These are phyloP conservation scores for Eublepharis macularius DNA, from an alignment of 2,113 vertebrate species.

Conservation along the genomic window DNA sequence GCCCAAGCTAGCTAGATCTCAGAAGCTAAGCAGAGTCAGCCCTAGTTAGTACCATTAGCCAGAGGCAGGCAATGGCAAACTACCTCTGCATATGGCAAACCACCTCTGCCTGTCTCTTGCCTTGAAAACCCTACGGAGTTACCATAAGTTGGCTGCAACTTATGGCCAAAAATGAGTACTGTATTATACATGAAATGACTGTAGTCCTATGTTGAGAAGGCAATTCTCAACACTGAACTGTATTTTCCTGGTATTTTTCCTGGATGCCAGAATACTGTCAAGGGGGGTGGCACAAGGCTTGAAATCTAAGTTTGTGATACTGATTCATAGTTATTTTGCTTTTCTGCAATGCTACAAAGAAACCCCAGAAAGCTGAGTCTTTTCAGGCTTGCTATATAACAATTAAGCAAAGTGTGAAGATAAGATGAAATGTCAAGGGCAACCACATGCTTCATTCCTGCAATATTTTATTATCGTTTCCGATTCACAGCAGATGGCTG, in stretches of 20 bases:
- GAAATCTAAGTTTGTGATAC: neutral
- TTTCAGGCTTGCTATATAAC: conserved; percentile 12
- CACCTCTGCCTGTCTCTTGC: too few relatives aligned
- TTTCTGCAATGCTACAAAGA: neutral
- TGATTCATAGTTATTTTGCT: conserved; percentile 8
- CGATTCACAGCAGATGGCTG: conserved; percentile 45
- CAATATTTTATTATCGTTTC: conserved; percentile 54
- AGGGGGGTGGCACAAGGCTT: neutral
- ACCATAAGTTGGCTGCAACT: too few relatives aligned
- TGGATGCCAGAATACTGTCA: neutral
- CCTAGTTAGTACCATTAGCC: too few relatives aligned
- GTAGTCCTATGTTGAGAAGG: neutral
- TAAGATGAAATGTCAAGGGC: conserved; percentile 48
- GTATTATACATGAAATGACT: too few relatives aligned
- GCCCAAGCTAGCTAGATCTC: too few relatives aligned
- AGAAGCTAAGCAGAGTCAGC: too few relatives aligned
- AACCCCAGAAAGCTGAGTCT: conserved; percentile 25
- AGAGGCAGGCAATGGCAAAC: too few relatives aligned
- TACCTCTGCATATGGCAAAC: too few relatives aligned
- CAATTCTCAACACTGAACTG: neutral
- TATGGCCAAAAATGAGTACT: too few relatives aligned
- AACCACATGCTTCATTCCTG: neutral
- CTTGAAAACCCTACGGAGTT: too few relatives aligned
- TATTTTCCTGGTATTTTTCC: neutral
- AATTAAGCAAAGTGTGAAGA: neutral